These are phyloP conservation scores for Erpetoichthys calabaricus DNA, from an alignment of 2,797 vertebrate genomes.

Conservation along the genomic window DNA sequence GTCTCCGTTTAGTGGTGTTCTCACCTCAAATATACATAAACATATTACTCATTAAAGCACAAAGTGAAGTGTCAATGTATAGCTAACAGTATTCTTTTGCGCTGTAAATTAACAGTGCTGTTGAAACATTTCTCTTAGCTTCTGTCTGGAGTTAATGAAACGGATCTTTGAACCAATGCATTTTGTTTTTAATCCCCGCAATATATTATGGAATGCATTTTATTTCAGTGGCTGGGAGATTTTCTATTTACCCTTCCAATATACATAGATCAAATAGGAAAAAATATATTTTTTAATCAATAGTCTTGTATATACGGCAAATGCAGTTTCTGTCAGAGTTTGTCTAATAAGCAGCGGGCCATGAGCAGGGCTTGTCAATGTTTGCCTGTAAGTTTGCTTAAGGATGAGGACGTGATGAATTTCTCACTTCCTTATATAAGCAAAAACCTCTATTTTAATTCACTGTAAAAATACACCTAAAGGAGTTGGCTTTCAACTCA, in stretches of 20 bases:
- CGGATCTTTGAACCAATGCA: conserved; percentile 1
- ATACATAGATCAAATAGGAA: conserved; percentile 28
- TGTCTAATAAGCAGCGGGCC: conserved; percentile 42
- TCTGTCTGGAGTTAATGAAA: neutral
- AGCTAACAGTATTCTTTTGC: no score
- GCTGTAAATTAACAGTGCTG: no score
- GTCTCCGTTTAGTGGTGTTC: no score
- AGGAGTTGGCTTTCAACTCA: conserved; percentile 11
- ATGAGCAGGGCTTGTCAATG: conserved; percentile 39
- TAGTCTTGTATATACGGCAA: conserved; percentile 29
- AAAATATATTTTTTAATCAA: conserved; percentile 44
- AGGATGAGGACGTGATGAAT: conserved; percentile 37
- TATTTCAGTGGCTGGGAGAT: conserved; percentile 27
- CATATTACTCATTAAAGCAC: no score
- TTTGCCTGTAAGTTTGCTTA: conserved; percentile 49
- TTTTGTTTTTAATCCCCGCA: conserved; percentile 6
- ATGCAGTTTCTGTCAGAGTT: conserved; percentile 37
- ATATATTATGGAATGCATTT: conserved; percentile 9
- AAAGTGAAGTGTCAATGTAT: no score
- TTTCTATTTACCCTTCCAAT: conserved; percentile 33
- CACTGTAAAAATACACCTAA: conserved; percentile 18
- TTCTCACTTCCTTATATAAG: conserved; percentile 34
- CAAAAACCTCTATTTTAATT: conserved; percentile 23
- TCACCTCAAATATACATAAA: no score
- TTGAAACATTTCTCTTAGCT: neutral